These are phyloP conservation scores for Lydus trimaculatus DNA, from an alignment of 2,888 invertebrate genomes.

Conservation along the genomic window DNA sequence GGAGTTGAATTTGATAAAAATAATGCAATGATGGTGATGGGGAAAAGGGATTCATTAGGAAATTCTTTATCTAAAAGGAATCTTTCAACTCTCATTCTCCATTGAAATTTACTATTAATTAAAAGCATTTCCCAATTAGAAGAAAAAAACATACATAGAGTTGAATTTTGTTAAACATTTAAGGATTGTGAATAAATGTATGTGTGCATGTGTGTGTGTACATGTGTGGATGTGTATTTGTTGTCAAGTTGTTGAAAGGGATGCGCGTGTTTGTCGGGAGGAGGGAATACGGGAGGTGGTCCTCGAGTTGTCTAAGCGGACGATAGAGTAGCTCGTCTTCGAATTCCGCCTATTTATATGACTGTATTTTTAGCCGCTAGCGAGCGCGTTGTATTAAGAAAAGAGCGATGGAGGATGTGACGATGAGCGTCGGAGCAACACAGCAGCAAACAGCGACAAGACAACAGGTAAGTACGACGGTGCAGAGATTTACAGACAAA, in stretches of 20 bases:
- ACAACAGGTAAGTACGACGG: conserved; percentile 48
- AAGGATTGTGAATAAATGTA: neutral
- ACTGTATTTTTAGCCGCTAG: conserved; percentile 58
- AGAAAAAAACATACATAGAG: neutral
- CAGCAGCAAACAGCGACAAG: conserved; percentile 48
- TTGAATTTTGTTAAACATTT: neutral
- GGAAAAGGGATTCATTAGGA: neutral
- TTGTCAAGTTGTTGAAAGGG: conserved; percentile 6
- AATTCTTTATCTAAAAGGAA: neutral
- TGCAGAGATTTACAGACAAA: conserved; percentile 41
- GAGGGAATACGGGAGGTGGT: conserved; percentile 33
- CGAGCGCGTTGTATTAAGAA: conserved; percentile 53
- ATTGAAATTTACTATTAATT: neutral
- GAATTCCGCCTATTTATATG: conserved; percentile 56
- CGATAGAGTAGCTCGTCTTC: conserved; percentile 46
- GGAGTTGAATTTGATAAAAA: neutral
- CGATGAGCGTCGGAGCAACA: conserved; percentile 44
- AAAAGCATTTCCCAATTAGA: neutral
- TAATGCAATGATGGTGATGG: neutral
- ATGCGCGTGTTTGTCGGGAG: conserved; percentile 12
- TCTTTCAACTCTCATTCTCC: neutral
- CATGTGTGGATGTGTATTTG: neutral
- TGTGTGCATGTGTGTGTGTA: neutral
- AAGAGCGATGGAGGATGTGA: conserved; percentile 48
- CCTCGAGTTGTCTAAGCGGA: conserved; percentile 41